Evolutionary conservation across 2,888 invertebrate species (phyloP), one percentile per base, ranked within the genome.

Genomic region (Folsomia candida): DNA sequence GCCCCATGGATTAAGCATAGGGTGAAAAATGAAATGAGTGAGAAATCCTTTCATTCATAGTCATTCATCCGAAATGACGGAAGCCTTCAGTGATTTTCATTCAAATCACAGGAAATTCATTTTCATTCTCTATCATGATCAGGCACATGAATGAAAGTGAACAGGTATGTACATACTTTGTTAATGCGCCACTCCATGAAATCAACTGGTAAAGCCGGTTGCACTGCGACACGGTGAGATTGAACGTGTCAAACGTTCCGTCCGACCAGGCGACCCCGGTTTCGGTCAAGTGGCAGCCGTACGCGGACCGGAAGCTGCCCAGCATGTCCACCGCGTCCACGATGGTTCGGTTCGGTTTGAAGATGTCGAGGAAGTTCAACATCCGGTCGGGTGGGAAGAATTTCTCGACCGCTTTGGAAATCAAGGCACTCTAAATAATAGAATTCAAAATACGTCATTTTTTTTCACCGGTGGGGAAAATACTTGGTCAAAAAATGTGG

Each of bases 161-260:
- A n/a, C n/a, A n/a, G n/a, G 47, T 47, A 47, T 18, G 18, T 9
- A 18, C 47, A 47, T 47, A 47, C 47, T 47, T 47, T 47, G 9
- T 47, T 9, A 47, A 11, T 4, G 54, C 20, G 22, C 22, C 54
- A 2, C 74, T 51, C 72, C 69, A 72, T 6, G 63, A 22, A n/a
- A 76, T 18, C 3, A 72, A 63, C 3, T 61, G 68, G 54, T 73
- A 76, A 0, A 76, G 65, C 28, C 69, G 57, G 9, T 74, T 68
- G 58, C 72, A 64, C n/a, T 76, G 68, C 11, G 47, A 26, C 0
- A 26, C 11, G 2, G 28, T 63, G 67, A 76, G 28, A 20, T 71
- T 67, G 25, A 69, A 69, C 22, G 67, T 63, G 3, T 68, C 67
- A 9, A 69, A 69, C 6, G 71, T 70, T 9, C 76, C 73, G 60